A percentile compares a stretch with the other conserved stretches of the same genome.
These are phyloP conservation scores for Hippocampus comes DNA, from an alignment of 2,113 vertebrate genomes.

Conservation along the genomic window DNA sequence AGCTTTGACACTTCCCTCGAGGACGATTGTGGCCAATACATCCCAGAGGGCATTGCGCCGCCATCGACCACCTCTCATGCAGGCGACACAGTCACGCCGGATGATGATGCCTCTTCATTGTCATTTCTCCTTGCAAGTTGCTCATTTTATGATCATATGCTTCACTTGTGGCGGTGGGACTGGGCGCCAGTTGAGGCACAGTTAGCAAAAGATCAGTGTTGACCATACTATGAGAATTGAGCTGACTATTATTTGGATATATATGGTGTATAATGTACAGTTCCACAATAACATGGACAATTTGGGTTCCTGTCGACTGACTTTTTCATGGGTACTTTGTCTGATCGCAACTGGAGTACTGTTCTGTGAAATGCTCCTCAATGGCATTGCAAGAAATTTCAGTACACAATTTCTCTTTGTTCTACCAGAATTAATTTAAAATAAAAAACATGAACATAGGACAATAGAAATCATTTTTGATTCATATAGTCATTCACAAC, in stretches of 20 bases:
- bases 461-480: neutral
- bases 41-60: slow-evolving; percentile 24
- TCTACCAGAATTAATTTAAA: neutral
- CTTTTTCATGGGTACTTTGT: neutral
- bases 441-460: neutral
- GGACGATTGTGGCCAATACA: slow-evolving; percentile 64
- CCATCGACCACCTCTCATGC: neutral
- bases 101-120: neutral
- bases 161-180: slow-evolving; percentile 93
- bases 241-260: no score
- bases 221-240: neutral
- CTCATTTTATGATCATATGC: slow-evolving; percentile 89
- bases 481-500: neutral
- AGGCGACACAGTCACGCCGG: neutral
- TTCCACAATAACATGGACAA: neutral
- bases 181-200: slow-evolving; percentile 52
- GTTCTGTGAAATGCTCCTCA: neutral
- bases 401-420: neutral
- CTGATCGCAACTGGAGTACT: neutral
- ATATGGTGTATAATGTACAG: neutral
- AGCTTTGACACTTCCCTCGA: slow-evolving; percentile 76
- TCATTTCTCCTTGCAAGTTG: slow-evolving; percentile 84
- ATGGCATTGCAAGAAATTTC: neutral
- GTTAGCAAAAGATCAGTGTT: neutral
- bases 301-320: neutral